Percentiles rank a stretch among this genome's conserved stretches.
Evolutionary conservation across 2,888 invertebrate genomes (phyloP).

Genomic region (Hybos culiciformis): DNA sequence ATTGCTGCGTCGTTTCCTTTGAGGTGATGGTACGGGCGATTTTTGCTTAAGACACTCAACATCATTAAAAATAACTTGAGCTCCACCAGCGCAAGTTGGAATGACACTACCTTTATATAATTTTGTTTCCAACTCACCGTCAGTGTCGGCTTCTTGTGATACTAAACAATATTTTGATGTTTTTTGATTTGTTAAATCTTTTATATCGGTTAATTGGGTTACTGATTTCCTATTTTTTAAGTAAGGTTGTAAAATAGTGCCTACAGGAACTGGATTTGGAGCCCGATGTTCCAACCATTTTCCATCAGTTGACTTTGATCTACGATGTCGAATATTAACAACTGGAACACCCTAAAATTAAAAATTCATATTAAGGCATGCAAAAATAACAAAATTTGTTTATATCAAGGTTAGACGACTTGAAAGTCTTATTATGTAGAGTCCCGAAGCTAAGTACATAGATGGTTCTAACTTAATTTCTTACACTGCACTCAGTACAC

Average conservation of each 20-base stretch:
- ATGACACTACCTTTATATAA: conserved; percentile 89
- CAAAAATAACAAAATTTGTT: too few relatives aligned
- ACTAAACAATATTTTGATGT: conserved; percentile 82
- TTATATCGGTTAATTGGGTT: conserved; percentile 64
- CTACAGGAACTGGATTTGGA: conserved; percentile 61
- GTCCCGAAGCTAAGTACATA: too few relatives aligned
- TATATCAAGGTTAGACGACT: too few relatives aligned
- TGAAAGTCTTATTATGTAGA: too few relatives aligned
- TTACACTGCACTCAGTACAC: too few relatives aligned
- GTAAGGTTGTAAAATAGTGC: conserved; percentile 80
- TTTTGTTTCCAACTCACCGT: conserved; percentile 87
- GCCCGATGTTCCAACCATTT: conserved; percentile 85
- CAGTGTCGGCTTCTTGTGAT: conserved; percentile 81
- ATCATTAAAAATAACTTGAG: conserved; percentile 89
- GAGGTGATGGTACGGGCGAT: conserved; percentile 49
- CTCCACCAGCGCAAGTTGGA: conserved; percentile 87
- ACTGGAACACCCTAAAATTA: conserved; percentile 46
- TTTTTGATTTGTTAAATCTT: conserved; percentile 55
- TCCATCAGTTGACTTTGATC: conserved; percentile 67
- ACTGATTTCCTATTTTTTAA: conserved; percentile 73
- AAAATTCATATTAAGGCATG: too few relatives aligned
- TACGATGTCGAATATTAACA: conserved; percentile 56
- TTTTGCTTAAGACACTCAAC: conserved; percentile 78
- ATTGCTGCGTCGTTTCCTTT: conserved; percentile 32
- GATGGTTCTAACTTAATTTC: too few relatives aligned